These are phyloP conservation scores for Scaptodrosophila lebanonensis DNA, from an alignment of 1,140 invertebrate genomes.

Conservation along the genomic window DNA sequence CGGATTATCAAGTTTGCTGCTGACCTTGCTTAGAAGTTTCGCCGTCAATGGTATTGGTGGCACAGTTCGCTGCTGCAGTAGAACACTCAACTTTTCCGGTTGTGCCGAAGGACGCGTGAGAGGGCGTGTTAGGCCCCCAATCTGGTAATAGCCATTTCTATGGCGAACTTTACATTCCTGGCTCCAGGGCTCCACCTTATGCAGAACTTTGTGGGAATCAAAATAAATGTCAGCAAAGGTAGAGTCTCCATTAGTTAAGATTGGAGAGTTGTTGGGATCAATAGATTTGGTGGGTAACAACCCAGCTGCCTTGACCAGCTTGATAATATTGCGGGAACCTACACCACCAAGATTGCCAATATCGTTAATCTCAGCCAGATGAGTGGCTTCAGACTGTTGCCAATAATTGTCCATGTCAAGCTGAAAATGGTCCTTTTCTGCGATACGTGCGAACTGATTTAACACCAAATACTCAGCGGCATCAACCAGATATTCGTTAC, in stretches of 20 bases:
- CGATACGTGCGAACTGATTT: neutral
- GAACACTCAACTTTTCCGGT: neutral
- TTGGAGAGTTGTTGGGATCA: too few species aligned
- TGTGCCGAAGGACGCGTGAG: neutral
- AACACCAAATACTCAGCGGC: constrained; percentile 8
- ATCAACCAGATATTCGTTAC: neutral
- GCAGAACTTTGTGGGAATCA: neutral
- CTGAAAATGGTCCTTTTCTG: neutral
- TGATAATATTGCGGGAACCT: neutral
- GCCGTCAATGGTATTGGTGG: constrained; percentile 4
- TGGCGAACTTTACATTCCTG: too few species aligned
- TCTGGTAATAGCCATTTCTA: neutral
- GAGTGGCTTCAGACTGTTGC: neutral
- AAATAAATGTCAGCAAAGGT: too few species aligned
- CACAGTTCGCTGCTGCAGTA: neutral
- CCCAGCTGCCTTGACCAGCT: too few species aligned
- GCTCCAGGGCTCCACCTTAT: too few species aligned
- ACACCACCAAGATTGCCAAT: neutral
- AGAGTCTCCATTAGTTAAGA: too few species aligned
- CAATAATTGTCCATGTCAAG: neutral
- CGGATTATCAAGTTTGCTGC: neutral
- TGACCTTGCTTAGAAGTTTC: constrained; percentile 11
- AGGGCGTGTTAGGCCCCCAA: too few species aligned
- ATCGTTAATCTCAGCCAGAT: constrained; percentile 25
- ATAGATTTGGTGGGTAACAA: too few species aligned